These are phyloP conservation scores for Eubucco bourcierii DNA, from an alignment of 2,113 vertebrate species.

Conservation along the genomic window DNA sequence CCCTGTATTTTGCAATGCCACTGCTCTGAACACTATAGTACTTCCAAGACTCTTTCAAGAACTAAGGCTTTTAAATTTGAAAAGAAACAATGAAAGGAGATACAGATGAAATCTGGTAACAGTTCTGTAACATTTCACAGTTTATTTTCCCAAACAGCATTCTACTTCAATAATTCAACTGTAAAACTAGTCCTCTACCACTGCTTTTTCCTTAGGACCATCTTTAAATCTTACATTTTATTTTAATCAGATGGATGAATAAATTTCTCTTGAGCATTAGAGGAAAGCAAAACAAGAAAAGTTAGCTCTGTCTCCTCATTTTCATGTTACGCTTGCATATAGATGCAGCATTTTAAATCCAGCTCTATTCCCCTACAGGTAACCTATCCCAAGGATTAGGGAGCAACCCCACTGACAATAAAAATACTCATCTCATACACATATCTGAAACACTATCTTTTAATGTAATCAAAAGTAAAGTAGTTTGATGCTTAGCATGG, in stretches of 20 bases:
- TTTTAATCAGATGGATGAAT: constrained; percentile 14
- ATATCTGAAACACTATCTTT: constrained; percentile 1
- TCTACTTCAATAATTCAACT: constrained; percentile 33
- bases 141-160: constrained; percentile 35
- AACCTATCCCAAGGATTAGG: background rate
- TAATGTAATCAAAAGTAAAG: constrained; percentile 5
- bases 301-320: constrained; percentile 4
- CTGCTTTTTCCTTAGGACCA: background rate
- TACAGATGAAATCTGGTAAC: constrained; percentile 43
- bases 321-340: background rate
- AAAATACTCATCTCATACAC: constrained; percentile 1
- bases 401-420: background rate
- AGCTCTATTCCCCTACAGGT: background rate
- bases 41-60: constrained; percentile 61
- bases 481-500: constrained; percentile 10
- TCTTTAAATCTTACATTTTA: background rate
- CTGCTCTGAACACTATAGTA: constrained; percentile 37
- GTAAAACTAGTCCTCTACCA: background rate
- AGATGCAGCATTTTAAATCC: background rate
- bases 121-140: constrained; percentile 23
- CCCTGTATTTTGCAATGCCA: constrained; percentile 66
- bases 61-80: constrained; percentile 42
- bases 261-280: background rate
- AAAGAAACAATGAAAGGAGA: constrained; percentile 54
- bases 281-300: constrained; percentile 11